phyloP scores from a whole-genome alignment of 2,888 invertebrate genomes.

The Metacarcinus magister region DNA sequence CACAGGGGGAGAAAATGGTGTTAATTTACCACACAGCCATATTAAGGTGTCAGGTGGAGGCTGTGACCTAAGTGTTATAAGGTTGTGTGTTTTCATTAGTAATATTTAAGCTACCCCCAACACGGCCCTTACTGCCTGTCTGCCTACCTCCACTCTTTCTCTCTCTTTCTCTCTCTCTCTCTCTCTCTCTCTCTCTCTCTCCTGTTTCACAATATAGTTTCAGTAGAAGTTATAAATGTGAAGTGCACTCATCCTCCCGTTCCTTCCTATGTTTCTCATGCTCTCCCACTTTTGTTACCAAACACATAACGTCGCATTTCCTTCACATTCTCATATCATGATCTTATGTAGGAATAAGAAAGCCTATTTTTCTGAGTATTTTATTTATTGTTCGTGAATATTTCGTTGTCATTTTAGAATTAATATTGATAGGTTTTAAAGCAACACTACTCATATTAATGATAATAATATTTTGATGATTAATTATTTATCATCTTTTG shows the following conservation, averaged over 20 bases:
- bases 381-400: neutral
- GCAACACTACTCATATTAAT: no score
- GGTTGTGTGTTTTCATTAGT: conserved; percentile 6
- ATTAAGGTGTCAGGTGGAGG: conserved; percentile 20
- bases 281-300: neutral
- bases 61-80: conserved; percentile 10
- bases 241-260: neutral
- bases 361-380: neutral
- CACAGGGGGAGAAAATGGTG: neutral
- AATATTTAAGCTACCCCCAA: neutral
- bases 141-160: neutral
- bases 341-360: neutral
- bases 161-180: conserved; percentile 39
- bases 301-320: neutral
- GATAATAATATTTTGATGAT: no score
- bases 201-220: no score
- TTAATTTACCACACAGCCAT: neutral
- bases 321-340: neutral
- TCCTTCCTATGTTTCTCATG: neutral
- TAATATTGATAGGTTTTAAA: no score
- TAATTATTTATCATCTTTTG: no score
- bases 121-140: neutral
- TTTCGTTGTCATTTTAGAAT: neutral
- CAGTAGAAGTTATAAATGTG: neutral
- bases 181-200: conserved; percentile 39